Evolutionary conservation across 2,797 vertebrate species (phyloP), one percentile per base, ranked within the genome.

Genomic region (Enteromius trimaculatus): DNA sequence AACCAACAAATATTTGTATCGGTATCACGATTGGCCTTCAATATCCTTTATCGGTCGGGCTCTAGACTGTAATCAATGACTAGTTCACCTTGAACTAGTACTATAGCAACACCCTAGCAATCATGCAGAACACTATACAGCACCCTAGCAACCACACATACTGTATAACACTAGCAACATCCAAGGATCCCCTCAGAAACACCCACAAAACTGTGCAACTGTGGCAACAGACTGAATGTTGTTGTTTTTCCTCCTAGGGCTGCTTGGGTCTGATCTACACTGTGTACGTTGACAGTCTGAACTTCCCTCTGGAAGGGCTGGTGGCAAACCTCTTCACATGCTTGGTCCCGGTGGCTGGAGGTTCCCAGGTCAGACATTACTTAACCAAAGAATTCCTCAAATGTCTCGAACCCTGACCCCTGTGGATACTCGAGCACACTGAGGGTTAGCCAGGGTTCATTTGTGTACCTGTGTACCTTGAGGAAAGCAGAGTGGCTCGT

Each of bases 221-320:
- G 9, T 58, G 10, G 55, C 53, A 55, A 55, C 3, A n/a, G 21
- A 10, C 31, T 86, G 17, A 21, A 31, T 31, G n/a, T 51, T 6
- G 39, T 78, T 55, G 75, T 37, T 74, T 17, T 60, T 88, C 44
- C n/a, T 80, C 78, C 4, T 88, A 99, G 98, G 97, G 97, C 79
- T 99, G 98, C 92, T 95, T 99, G 88, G 97, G 98, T 79, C 91
- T 99, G 89, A 95, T 99, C 93, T 99, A 99, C 88, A 98, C 98
- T 0, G 97, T 98, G 58, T 94, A 99, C 86, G 95, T 98, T 47
- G 98, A 99, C 88, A 97, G 95, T 90, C 91, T 99, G 87, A 96
- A 89, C 83, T 96, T 97, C 87, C 95, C 98, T 44, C 93, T 98
- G 91, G 98, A 99, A 90, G 94, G 94, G 83, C 93, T 99, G 85